Percentiles rank a stretch among this genome's conserved stretches.
Evolutionary conservation across 2,113 vertebrate species (phyloP).

Genomic region (Antechinus stuartii): DNA sequence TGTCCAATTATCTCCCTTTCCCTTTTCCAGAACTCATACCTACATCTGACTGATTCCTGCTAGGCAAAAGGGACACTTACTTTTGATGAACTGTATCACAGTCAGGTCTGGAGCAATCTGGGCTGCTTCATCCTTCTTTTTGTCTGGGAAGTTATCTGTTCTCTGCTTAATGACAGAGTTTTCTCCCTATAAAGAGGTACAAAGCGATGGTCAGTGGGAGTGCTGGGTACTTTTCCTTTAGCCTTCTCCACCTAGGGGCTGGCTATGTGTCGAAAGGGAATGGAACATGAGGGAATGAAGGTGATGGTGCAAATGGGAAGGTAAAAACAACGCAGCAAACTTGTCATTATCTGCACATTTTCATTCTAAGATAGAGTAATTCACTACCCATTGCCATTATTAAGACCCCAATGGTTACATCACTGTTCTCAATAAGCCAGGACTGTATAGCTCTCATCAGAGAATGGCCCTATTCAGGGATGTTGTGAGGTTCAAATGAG

Average conservation of each 20-base stretch:
- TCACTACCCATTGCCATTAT: background rate
- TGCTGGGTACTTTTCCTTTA: background rate
- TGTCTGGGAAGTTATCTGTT: constrained; percentile 17
- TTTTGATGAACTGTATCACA: constrained; percentile 90
- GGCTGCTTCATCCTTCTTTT: constrained; percentile 31
- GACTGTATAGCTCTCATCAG: background rate
- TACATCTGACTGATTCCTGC: background rate
- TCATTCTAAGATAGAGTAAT: background rate
- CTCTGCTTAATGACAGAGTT: constrained; percentile 4
- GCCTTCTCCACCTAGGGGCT: background rate
- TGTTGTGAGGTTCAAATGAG: background rate
- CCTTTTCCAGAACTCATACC: background rate
- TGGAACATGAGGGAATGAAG: background rate
- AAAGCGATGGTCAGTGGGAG: constrained; percentile 36
- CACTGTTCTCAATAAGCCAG: background rate
- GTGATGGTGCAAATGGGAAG: background rate
- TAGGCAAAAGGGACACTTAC: constrained; percentile 81
- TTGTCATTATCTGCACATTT: background rate
- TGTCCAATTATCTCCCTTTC: background rate
- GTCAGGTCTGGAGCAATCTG: constrained; percentile 77
- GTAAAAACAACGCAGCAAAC: background rate
- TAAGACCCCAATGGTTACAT: background rate
- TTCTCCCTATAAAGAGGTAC: constrained; percentile 70
- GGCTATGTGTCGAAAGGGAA: background rate
- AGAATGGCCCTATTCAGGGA: background rate